Percentiles rank a stretch among this genome's conserved stretches.
These are phyloP conservation scores for Glaucomys volans DNA, from an alignment of 2,113 vertebrate species.

Conservation along the genomic window DNA sequence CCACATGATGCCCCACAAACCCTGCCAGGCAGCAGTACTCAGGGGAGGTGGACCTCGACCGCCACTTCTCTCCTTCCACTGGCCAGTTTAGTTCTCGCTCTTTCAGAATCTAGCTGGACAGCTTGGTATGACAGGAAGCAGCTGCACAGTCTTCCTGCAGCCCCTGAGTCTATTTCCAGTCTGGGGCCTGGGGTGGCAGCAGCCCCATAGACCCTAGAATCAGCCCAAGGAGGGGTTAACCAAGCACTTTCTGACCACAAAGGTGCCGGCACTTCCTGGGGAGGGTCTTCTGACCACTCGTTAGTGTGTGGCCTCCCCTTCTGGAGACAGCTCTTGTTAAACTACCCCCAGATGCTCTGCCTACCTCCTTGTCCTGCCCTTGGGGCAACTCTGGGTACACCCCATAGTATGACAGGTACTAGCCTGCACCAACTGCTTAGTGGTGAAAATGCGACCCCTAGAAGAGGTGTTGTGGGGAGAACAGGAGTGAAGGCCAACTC, in stretches of 20 bases:
- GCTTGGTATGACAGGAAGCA: neutral
- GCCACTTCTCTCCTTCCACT: neutral
- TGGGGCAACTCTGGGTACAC: neutral
- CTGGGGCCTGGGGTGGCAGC: neutral
- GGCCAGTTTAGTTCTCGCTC: neutral
- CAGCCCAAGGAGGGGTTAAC: neutral
- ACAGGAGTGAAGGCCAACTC: neutral
- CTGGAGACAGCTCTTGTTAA: neutral
- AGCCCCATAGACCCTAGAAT: neutral
- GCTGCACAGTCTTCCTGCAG: neutral
- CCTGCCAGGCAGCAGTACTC: neutral
- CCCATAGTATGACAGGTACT: rapidly evolving
- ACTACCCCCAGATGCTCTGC: neutral
- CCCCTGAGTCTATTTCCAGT: neutral
- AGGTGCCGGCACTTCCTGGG: neutral
- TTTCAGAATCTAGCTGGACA: neutral
- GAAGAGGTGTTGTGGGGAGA: neutral
- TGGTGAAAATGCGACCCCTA: neutral
- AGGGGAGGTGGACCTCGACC: neutral
- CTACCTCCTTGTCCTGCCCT: neutral
- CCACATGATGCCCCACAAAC: neutral
- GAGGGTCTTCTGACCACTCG: neutral
- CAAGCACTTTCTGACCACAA: neutral
- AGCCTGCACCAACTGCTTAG: neutral
- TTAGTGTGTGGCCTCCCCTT: neutral